Evolutionary conservation across 2,888 invertebrate species (phyloP).

Genomic region (Drosophila greeni): DNA sequence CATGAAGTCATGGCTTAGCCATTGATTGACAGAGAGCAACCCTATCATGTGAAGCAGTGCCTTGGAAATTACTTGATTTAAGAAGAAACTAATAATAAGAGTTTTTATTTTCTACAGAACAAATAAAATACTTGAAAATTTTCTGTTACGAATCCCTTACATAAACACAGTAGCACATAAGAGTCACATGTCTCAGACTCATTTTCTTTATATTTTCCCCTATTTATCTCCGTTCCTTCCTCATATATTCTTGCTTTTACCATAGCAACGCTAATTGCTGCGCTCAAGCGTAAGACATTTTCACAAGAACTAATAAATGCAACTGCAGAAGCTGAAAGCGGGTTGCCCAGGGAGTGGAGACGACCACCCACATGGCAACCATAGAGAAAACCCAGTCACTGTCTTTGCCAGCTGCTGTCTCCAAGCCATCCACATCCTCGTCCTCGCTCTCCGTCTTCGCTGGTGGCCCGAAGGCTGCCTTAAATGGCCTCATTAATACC

Average conservation of each 20-base stretch:
- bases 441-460: slow-evolving; percentile 10
- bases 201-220: slow-evolving; percentile 1
- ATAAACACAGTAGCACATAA: not conserved
- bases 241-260: not conserved
- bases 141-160: not conserved
- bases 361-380: slow-evolving; percentile 33
- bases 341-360: not conserved
- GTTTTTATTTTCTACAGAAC: too few relatives aligned
- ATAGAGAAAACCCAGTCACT: slow-evolving; percentile 27
- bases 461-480: slow-evolving; percentile 39
- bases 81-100: too few relatives aligned
- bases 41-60: not conserved
- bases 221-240: not conserved
- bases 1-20: slow-evolving; percentile 38
- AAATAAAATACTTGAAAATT: not conserved
- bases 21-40: slow-evolving; percentile 34
- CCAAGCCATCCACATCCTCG: slow-evolving; percentile 24
- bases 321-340: slow-evolving; percentile 22
- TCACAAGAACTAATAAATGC: slow-evolving; percentile 52
- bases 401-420: slow-evolving; percentile 32
- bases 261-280: slow-evolving; percentile 45
- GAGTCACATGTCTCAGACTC: not conserved
- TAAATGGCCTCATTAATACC: slow-evolving; percentile 45
- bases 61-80: too few relatives aligned
- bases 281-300: slow-evolving; percentile 46